Evolutionary conservation across 1,140 invertebrate species (phyloP).

Genomic region (Sarcophaga peregrina): DNA sequence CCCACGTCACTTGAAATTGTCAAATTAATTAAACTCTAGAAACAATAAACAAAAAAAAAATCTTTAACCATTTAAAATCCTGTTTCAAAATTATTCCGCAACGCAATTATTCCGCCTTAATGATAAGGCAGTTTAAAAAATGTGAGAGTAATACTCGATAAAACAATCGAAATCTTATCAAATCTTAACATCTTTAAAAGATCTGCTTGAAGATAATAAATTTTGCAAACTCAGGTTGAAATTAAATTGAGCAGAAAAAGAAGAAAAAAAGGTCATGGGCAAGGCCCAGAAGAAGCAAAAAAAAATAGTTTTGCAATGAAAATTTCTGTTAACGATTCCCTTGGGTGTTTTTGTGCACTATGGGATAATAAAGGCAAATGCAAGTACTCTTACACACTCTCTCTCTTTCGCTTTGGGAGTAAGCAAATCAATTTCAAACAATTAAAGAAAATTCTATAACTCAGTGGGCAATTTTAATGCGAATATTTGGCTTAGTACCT

Average conservation of each 20-base stretch:
- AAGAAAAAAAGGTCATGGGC: no score
- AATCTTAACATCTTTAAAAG: not conserved
- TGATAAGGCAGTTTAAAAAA: not conserved
- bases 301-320: constrained; percentile 10
- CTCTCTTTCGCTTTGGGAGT: not conserved
- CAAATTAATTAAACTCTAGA: no score
- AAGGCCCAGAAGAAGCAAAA: no score
- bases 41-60: no score
- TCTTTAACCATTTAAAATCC: no score
- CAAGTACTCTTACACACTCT: constrained; percentile 55
- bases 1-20: no score
- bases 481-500: constrained; percentile 47
- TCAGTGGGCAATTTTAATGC: constrained; percentile 61
- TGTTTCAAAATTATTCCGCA: constrained; percentile 20
- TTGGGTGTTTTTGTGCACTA: constrained; percentile 44
- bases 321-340: constrained; percentile 40
- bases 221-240: constrained; percentile 6
- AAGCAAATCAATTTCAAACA: no score
- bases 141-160: no score
- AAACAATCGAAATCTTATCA: not conserved
- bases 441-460: constrained; percentile 46
- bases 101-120: constrained; percentile 43
- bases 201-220: not conserved
- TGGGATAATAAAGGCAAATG: constrained; percentile 62
- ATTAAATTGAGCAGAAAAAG: constrained; percentile 1